Percentiles rank a stretch among this genome's conserved stretches.
These are phyloP conservation scores for Spicauda simplicius DNA, from an alignment of 2,888 invertebrate species.

Conservation along the genomic window DNA sequence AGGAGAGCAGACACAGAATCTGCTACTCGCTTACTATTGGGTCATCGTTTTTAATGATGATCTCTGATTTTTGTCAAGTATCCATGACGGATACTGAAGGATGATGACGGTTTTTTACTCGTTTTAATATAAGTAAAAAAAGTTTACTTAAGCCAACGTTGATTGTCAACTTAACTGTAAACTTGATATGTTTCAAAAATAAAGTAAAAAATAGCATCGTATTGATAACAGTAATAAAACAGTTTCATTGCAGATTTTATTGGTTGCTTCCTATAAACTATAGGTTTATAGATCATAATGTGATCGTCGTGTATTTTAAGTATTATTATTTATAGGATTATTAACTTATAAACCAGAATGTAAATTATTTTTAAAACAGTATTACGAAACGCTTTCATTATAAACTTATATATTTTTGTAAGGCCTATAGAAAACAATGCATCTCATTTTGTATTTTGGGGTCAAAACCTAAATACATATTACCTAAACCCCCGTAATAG, in stretches of 20 bases:
- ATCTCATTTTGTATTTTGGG: not conserved
- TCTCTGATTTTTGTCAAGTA: constrained; percentile 1
- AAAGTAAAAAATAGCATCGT: not conserved
- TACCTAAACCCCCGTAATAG: constrained; percentile 1
- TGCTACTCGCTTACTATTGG: constrained; percentile 6
- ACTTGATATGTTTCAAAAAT: no score
- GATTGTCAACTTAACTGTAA: no score
- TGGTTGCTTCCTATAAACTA: not conserved
- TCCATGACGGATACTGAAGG: not conserved
- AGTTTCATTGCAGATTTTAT: not conserved
- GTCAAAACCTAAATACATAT: not conserved
- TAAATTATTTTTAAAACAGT: not conserved
- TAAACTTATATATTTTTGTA: not conserved
- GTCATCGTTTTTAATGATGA: constrained; percentile 22
- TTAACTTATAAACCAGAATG: not conserved
- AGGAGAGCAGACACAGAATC: constrained; percentile 10
- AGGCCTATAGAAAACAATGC: not conserved
- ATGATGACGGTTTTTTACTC: not conserved
- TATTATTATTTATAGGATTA: not conserved
- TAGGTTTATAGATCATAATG: not conserved
- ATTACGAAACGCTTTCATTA: not conserved
- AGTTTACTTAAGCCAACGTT: no score
- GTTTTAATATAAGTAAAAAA: no score
- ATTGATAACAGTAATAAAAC: not conserved
- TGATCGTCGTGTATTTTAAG: not conserved